Conservation (phyloP, 2,797 vertebrate species). For the Fringilla coelebs region DNA sequence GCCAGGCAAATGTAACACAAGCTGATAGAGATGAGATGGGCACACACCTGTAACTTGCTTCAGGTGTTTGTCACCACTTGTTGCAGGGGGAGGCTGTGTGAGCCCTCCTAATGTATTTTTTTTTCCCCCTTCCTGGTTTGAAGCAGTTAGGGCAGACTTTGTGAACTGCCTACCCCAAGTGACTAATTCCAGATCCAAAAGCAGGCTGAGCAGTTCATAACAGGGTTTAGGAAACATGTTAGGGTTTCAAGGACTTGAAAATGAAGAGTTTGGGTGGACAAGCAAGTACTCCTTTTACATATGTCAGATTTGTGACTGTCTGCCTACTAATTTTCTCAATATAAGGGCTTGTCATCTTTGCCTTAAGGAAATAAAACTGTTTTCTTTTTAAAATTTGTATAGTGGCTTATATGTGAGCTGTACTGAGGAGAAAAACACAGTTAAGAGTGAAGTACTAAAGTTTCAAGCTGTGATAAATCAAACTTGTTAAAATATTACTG, state of each 20-base stretch:
- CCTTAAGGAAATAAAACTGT: background rate
- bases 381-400: background rate
- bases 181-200: background rate
- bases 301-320: background rate
- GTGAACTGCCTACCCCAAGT: background rate
- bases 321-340: slow-evolving; percentile 17
- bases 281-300: background rate
- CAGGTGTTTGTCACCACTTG: background rate
- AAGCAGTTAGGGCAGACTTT: background rate
- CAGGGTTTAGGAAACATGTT: background rate
- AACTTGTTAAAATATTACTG: background rate
- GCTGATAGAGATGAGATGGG: background rate
- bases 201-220: background rate
- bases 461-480: background rate
- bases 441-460: background rate
- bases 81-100: background rate
- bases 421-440: slow-evolving; percentile 33
- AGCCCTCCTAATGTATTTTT: background rate
- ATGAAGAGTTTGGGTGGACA: background rate
- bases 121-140: background rate
- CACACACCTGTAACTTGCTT: background rate
- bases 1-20: background rate
- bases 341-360: background rate
- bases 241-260: background rate
- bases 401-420: background rate